Percentiles rank a stretch among this genome's conserved stretches.
Conservation (phyloP, 2,113 vertebrate genomes). For the Alectura lathami region DNA sequence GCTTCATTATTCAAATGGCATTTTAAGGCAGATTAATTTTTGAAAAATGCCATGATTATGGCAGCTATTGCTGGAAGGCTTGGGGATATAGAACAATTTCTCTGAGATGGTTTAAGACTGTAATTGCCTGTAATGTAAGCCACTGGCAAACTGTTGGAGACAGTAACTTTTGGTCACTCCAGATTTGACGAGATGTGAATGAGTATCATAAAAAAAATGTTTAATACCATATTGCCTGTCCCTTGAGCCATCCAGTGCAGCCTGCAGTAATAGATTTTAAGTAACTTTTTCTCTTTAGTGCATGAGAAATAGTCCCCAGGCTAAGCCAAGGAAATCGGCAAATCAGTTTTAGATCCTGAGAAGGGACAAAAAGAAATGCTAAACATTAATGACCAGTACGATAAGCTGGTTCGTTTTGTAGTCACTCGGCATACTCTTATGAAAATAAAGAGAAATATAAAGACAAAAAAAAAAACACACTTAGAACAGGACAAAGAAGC, state of each 20-base stretch:
- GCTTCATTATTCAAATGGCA: neutral
- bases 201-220: neutral
- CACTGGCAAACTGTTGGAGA: neutral
- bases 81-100: neutral
- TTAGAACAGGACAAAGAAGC: neutral
- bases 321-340: neutral
- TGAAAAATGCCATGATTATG: neutral
- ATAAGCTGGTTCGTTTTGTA: slow-evolving; percentile 28
- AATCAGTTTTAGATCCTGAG: slow-evolving; percentile 18
- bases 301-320: neutral
- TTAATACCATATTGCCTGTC: neutral
- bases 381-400: neutral
- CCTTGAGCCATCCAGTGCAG: neutral
- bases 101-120: neutral
- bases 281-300: neutral
- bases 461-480: neutral
- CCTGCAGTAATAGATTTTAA: neutral
- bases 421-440: neutral
- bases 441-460: slow-evolving; percentile 6
- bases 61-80: neutral
- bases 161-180: neutral
- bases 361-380: slow-evolving; percentile 20
- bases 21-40: neutral
- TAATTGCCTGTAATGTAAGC: neutral
- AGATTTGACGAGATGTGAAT: neutral